phyloP scores from a whole-genome alignment of 2,113 vertebrate species.

The Sporophila hypoxantha region DNA sequence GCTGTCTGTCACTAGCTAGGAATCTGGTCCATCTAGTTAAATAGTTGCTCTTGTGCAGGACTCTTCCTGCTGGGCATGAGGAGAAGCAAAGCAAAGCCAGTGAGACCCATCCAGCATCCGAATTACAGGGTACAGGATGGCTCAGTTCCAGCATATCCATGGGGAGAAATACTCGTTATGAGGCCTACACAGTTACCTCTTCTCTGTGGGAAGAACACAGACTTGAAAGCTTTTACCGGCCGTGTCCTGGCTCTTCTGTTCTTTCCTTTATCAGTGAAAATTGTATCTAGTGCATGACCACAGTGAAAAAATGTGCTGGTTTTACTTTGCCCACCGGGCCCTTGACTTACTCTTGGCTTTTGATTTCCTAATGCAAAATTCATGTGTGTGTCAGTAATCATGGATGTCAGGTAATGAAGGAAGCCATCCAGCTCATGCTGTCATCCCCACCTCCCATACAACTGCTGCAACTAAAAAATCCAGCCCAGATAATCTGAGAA shows the following conservation, averaged over 20 bases:
- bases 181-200: not conserved
- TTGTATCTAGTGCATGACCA: not conserved
- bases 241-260: not conserved
- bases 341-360: not conserved
- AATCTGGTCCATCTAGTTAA: not conserved
- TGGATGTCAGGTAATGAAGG: not conserved
- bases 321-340: not conserved
- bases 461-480: not conserved
- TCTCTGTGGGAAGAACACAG: not conserved
- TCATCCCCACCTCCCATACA: not conserved
- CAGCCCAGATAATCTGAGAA: not conserved
- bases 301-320: not conserved
- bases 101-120: not conserved
- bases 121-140: not conserved
- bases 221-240: not conserved
- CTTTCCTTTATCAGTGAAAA: not conserved
- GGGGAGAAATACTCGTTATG: not conserved
- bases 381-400: not conserved
- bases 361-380: conserved; percentile 10
- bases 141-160: not conserved
- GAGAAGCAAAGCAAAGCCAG: not conserved
- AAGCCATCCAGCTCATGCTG: not conserved
- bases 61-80: not conserved
- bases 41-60: not conserved
- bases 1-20: not conserved